Base-by-base conservation (phyloP, 2,113 vertebrate species). In the Mus spicilegus region DNA sequence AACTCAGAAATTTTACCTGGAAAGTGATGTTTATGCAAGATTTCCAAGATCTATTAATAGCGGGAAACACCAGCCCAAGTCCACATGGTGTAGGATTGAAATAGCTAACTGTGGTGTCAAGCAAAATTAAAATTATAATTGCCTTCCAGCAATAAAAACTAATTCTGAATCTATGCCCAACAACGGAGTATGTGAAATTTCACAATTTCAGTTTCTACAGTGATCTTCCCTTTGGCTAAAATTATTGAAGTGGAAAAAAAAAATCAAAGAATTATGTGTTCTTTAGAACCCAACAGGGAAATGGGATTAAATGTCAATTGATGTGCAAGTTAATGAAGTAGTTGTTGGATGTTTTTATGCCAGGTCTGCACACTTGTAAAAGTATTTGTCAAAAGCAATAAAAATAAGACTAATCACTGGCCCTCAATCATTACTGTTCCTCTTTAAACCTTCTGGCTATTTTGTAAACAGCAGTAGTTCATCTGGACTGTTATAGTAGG, bases 81-180 rank as follows among this genome's bases (percentile, higher is more conserved):
- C 33, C 26, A 94, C 94, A 70, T 24, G 54, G 22, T 65, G 10
- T 65, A 26, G 73, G 65, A 69, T 33, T 96, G 69, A 94, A 91
- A 63, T 91, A 91, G 89, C 81, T 67, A 93, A 76, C 33, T 77
- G 36, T 63, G 49, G 30, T 36, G 67, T 22, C 49, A 33, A 96
- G 87, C 8, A 87, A 89, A 95, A 28, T 39, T 93, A 17, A 89
- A 90, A 92, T 19, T 90, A 82, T 91, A 89, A 46, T 56, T 87
- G n/a, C 36, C 61, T 77, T 16, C 39, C 78, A 73, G 54, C 56
- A 97, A 82, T 93, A 92, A 61, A 85, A 90, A 58, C 54, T 92
- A 95, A 91, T 94, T 93, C 17, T 72, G 3, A 94, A 89, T 94
- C 49, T 93, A 33, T 49, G 20, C 67, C 20, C 93, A 93, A 89